Evolutionary conservation across 2,888 invertebrate species (phyloP), one percentile per base, ranked within the genome.

Genomic region (Mellilla xanthometata): DNA sequence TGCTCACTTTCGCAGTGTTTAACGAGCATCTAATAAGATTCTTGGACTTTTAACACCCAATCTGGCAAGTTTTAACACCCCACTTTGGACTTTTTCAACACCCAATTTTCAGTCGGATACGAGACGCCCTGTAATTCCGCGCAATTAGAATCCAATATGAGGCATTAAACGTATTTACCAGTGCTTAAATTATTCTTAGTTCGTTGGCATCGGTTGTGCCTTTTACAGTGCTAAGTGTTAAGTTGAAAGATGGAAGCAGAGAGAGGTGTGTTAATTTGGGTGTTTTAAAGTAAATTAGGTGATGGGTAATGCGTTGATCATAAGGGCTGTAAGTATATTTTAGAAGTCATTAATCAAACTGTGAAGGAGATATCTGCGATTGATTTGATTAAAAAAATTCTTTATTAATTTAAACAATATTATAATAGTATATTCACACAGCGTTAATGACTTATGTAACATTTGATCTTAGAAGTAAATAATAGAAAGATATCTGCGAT

Each of bases 21-120:
- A 68, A 64, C 60, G 39, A 62, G 52, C 13, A 52, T 23, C 15
- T 65, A 65, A 68, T 64, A 51, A 60, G 36, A 50, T 19, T 38
- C 33, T 36, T 53, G 45, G 49, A 57, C 52, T 54, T 50, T 54
- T 42, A 53, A 43, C 54, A 50, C 52, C 52, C 42, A 35, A 38
- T 48, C 26, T 52, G 47, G 47, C 50, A 54, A 50, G 47, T 27
- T 24, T 24, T 13, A 24, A 32, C 26, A 31, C 26, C 29, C 12
- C 19, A 32, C 4, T 43, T 46, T 43, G 27, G 12, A 33, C 39
- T 33, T 54, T 78, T 77, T 75, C 12, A 80, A 76, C 85, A 84
- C 84, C 74, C 74, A 81, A 84, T 86, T 79, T 82, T 81, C 75
- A 77, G 79, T 76, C 80, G 59, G 6, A 60, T 58, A 61, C 65